These are phyloP conservation scores for Choristoneura rosaceana DNA, from an alignment of 2,888 invertebrate species.

Conservation along the genomic window DNA sequence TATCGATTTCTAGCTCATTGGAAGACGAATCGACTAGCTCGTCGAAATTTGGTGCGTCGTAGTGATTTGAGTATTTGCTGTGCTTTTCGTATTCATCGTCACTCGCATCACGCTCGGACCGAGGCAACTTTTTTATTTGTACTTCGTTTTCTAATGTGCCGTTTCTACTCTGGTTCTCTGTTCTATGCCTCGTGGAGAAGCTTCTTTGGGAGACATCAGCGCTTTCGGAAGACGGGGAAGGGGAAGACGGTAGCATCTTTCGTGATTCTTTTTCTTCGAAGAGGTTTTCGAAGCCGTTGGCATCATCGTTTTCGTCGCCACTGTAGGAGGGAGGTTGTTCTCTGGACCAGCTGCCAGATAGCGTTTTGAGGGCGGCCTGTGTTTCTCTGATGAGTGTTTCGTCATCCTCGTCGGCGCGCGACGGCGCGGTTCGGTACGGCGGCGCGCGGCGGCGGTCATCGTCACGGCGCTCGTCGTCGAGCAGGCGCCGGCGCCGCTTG, in stretches of 20 bases:
- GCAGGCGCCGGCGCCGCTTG: slow-evolving; percentile 78
- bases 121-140: slow-evolving; percentile 54
- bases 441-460: slow-evolving; percentile 67
- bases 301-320: slow-evolving; percentile 90
- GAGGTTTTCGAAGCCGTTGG: slow-evolving; percentile 92
- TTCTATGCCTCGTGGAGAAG: slow-evolving; percentile 80
- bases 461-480: slow-evolving; percentile 68
- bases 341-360: slow-evolving; percentile 94
- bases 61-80: slow-evolving; percentile 85
- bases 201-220: slow-evolving; percentile 88
- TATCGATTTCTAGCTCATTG: slow-evolving; percentile 92
- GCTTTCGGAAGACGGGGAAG: slow-evolving; percentile 86
- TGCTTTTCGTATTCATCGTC: slow-evolving; percentile 72
- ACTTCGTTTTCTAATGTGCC: slow-evolving; percentile 60
- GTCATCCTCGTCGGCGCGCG: slow-evolving; percentile 87
- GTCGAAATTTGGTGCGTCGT: slow-evolving; percentile 91
- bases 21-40: slow-evolving; percentile 92
- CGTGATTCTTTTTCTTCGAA: slow-evolving; percentile 93
- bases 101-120: slow-evolving; percentile 69
- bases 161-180: slow-evolving; percentile 60
- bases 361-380: slow-evolving; percentile 93
- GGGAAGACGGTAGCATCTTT: slow-evolving; percentile 88
- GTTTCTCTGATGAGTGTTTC: slow-evolving; percentile 95
- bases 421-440: slow-evolving; percentile 56
- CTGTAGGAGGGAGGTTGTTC: slow-evolving; percentile 88